These are phyloP conservation scores for Tauraco erythrolophus DNA, from an alignment of 2,113 vertebrate species.

Conservation along the genomic window DNA sequence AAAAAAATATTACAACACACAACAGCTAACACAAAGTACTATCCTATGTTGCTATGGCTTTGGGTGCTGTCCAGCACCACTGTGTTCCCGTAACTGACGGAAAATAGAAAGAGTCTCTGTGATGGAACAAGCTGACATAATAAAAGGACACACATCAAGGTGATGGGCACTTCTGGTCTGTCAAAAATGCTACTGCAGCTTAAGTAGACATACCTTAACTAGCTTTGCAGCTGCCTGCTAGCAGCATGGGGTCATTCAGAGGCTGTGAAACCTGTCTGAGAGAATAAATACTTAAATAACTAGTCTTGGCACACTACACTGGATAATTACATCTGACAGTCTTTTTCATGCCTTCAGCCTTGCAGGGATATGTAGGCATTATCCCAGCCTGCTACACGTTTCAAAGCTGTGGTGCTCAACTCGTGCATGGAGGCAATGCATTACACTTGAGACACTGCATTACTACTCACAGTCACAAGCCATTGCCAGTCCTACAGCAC, in stretches of 20 bases:
- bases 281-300: slow-evolving; percentile 46
- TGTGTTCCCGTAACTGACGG: neutral
- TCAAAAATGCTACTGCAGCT: neutral
- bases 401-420: neutral
- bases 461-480: slow-evolving; percentile 7
- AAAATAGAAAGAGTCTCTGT: neutral
- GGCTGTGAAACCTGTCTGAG: slow-evolving; percentile 25
- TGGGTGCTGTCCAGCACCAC: neutral
- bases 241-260: slow-evolving; percentile 13
- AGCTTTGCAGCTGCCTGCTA: slow-evolving; percentile 9
- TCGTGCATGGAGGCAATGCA: neutral
- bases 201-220: neutral
- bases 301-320: slow-evolving; percentile 10
- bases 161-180: neutral
- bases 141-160: neutral
- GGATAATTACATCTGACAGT: slow-evolving; percentile 42
- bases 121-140: slow-evolving; percentile 5
- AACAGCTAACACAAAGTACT: neutral
- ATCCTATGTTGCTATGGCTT: neutral
- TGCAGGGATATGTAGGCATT: neutral
- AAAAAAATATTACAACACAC: neutral
- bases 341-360: slow-evolving; percentile 20
- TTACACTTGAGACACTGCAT: neutral
- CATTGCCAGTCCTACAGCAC: neutral
- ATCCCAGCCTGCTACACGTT: neutral